phyloP scores from a whole-genome alignment of 2,888 invertebrate species.

The Tetheella fluctuosa region DNA sequence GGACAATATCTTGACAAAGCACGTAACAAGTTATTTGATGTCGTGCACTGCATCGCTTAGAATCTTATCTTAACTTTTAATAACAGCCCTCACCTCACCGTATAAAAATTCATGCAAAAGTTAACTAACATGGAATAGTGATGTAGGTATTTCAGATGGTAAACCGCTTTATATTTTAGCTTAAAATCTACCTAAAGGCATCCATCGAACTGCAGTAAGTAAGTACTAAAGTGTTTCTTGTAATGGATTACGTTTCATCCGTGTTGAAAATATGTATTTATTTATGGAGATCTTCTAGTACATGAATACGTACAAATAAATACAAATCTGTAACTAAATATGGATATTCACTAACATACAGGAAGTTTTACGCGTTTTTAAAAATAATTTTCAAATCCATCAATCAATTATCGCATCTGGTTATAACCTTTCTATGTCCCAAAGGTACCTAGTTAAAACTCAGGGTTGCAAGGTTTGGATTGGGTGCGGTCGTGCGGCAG shows the following conservation, averaged over 20 bases:
- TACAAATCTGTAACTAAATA: too few species aligned
- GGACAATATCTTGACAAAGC: constrained; percentile 47
- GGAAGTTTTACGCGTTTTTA: too few species aligned
- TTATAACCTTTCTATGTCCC: constrained; percentile 28
- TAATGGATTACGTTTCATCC: background rate
- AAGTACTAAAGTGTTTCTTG: background rate
- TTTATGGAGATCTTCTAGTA: too few species aligned
- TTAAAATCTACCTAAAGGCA: background rate
- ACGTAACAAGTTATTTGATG: constrained; percentile 50
- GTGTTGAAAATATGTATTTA: background rate
- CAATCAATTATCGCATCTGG: constrained; percentile 13
- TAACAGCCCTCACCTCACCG: constrained; percentile 55
- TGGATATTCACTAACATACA: too few species aligned
- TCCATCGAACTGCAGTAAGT: background rate
- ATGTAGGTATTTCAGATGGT: constrained; percentile 44
- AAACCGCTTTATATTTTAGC: constrained; percentile 33
- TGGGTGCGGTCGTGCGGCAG: constrained; percentile 73
- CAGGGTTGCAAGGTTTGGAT: constrained; percentile 54
- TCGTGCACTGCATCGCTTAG: constrained; percentile 62
- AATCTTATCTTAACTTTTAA: constrained; percentile 73
- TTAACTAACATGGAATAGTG: constrained; percentile 43
- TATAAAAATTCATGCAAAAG: constrained; percentile 64
- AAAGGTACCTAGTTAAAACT: constrained; percentile 41
- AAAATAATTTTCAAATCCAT: background rate
- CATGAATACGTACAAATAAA: too few species aligned